phyloP scores from a whole-genome alignment of 92 coral and sea anemone species.

The Hydrozoanthus gracilis region DNA sequence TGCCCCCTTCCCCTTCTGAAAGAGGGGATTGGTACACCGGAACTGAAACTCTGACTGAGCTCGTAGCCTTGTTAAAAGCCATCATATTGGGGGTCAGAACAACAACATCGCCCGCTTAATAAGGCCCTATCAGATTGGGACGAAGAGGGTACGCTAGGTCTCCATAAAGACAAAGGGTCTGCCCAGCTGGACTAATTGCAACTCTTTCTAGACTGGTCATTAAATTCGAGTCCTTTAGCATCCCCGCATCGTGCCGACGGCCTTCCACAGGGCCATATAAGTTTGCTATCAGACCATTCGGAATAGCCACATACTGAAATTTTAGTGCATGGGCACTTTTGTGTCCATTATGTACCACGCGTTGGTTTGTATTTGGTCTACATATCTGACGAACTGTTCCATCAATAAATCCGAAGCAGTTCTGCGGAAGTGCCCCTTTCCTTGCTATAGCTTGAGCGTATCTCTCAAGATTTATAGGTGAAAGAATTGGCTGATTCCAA shows the following conservation, averaged over 20 bases:
- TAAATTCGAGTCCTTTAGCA: conserved; percentile 33
- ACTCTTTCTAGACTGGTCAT: too few relatives aligned
- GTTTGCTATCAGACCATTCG: conserved; percentile 39
- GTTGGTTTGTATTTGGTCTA: conserved; percentile 65
- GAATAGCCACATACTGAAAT: conserved; percentile 34
- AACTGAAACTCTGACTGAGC: conserved; percentile 20
- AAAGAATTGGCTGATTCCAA: conserved; percentile 66
- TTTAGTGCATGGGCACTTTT: conserved; percentile 29
- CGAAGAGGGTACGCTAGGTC: not conserved
- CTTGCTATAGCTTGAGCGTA: conserved; percentile 57
- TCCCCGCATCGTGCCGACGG: conserved; percentile 44
- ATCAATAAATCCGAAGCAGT: conserved; percentile 50
- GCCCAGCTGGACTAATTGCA: too few relatives aligned
- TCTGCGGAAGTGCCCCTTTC: conserved; percentile 53
- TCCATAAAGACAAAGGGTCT: not conserved
- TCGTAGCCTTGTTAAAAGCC: conserved; percentile 37
- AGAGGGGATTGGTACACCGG: too few relatives aligned
- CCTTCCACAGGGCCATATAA: conserved; percentile 54
- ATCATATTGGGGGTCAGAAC: not conserved
- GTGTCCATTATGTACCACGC: conserved; percentile 34
- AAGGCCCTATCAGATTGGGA: too few relatives aligned
- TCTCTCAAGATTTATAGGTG: conserved; percentile 45
- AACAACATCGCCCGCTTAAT: too few relatives aligned
- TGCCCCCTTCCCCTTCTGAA: too few relatives aligned
- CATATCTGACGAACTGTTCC: conserved; percentile 57